Evolutionary conservation across 1,140 invertebrate genomes (phyloP), one percentile per base, ranked within the genome.

Genomic region (Diuraphis noxia): DNA sequence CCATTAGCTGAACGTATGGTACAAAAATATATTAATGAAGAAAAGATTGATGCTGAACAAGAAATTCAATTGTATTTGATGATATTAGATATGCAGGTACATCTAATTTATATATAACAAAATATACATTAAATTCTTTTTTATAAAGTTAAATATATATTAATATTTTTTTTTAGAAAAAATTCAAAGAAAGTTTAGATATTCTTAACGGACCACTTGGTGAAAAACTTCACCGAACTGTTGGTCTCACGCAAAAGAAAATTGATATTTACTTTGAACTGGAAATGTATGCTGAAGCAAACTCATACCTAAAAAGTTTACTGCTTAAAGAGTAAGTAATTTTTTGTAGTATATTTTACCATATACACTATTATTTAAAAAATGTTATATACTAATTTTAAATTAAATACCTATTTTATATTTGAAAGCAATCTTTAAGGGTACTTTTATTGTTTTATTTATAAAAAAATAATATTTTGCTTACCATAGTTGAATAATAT

Each of bases 51-150:
- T 94, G 97, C 97, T 0, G 98, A 99, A 94, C 97, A 98, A 94
- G 98, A 99, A 94, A 96, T 98, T 0, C 96, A 97, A 88, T 94
- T 99, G 36, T 99, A 98, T 94, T 94, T 99, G 56, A 97, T 98
- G 95, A 97, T 99, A 92, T 94, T 99, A 79, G 97, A 98, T 93
- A 95, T 97, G 91, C 97, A 95, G 92, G 94, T 93, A 92, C 52
- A 13, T 38, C 84, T 52, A 30, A 34, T 1, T 21, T 91, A 34
- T 0, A 17, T 13, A 46, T 17, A 36, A 6, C 25, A 25, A 52
- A 56, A 49, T 34, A 36, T 49, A 38, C 36, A 81, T 40, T 40
- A 4, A 36, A 63, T 30, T 30, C 13, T 0, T 63, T 63, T 56
- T 30, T 30, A 30, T 21, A 25, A 72, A 17, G 10, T n/a, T 72